phyloP scores from a whole-genome alignment of 2,888 invertebrate species.

The Thereva nobilitata region DNA sequence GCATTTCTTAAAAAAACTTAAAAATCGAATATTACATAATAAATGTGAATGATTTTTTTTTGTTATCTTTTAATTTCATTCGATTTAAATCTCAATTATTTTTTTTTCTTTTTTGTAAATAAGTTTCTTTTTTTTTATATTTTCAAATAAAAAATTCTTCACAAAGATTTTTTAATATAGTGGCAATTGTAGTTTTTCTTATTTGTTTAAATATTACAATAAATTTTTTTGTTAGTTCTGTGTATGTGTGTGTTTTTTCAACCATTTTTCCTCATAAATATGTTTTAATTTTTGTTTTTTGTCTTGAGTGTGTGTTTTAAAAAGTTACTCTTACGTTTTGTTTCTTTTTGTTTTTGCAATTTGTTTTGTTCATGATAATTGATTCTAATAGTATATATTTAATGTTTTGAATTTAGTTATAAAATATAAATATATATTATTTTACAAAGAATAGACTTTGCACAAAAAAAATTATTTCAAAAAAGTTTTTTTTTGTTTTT shows the following conservation, averaged over 20 bases:
- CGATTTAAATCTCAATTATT: neutral
- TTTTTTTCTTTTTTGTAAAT: constrained; percentile 13
- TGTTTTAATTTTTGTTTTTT: constrained; percentile 4
- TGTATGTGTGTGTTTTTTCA: constrained; percentile 7
- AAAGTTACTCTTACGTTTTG: constrained; percentile 23
- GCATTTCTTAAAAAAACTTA: no score
- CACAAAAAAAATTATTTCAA: constrained; percentile 23
- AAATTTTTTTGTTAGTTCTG: no score
- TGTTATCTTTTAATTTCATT: neutral
- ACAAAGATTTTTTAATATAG: constrained; percentile 21
- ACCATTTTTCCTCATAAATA: constrained; percentile 4
- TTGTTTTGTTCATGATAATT: constrained; percentile 3
- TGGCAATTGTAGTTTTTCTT: constrained; percentile 22
- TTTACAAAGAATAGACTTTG: constrained; percentile 18
- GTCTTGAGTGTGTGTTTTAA: neutral
- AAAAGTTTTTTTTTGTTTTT: constrained; percentile 10
- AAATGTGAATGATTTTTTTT: no score
- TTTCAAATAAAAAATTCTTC: constrained; percentile 25
- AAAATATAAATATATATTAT: constrained; percentile 29
- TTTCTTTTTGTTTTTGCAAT: neutral
- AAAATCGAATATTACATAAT: no score
- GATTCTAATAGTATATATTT: constrained; percentile 8
- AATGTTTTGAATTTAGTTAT: constrained; percentile 20
- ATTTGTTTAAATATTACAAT: neutral
- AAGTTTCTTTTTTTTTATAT: constrained; percentile 10